These are phyloP conservation scores for Poeciliopsis retropinna DNA, from an alignment of 2,113 vertebrate species.

Conservation along the genomic window DNA sequence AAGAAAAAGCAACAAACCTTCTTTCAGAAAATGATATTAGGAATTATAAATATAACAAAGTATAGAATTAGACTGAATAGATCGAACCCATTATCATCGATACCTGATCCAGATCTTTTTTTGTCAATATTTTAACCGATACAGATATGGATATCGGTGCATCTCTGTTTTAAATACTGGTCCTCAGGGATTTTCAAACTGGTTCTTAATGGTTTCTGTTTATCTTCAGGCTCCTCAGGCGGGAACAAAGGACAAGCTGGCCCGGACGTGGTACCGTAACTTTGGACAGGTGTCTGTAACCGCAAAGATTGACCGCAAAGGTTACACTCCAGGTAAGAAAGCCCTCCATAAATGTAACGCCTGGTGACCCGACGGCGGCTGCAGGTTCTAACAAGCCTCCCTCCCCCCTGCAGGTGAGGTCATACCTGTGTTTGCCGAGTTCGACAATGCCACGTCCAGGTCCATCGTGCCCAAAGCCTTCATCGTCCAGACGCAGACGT, in stretches of 20 bases:
- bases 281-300: slow-evolving; percentile 91
- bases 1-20: too few species aligned
- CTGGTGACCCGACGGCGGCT: not conserved
- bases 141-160: too few species aligned
- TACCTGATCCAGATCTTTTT: not conserved
- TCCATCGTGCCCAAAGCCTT: slow-evolving; percentile 87
- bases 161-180: not conserved
- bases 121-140: too few species aligned
- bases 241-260: slow-evolving; percentile 92
- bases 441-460: slow-evolving; percentile 89
- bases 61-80: too few species aligned
- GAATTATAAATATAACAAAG: too few species aligned
- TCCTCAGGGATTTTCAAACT: not conserved
- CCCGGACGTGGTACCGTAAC: slow-evolving; percentile 91
- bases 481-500: slow-evolving; percentile 95
- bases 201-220: slow-evolving; percentile 1
- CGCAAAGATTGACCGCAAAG: slow-evolving; percentile 94
- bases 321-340: slow-evolving; percentile 92
- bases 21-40: too few species aligned
- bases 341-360: not conserved
- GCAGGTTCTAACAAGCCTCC: not conserved
- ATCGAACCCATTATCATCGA: too few species aligned
- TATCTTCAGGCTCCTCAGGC: slow-evolving; percentile 89
- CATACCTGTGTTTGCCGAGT: slow-evolving; percentile 94
- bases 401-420: slow-evolving; percentile 84